Evolutionary conservation across 37 sponge, comb jelly and placozoan genomes (phyloP), one percentile per base, ranked within the genome.

Genomic region (Beroe forskalii): DNA sequence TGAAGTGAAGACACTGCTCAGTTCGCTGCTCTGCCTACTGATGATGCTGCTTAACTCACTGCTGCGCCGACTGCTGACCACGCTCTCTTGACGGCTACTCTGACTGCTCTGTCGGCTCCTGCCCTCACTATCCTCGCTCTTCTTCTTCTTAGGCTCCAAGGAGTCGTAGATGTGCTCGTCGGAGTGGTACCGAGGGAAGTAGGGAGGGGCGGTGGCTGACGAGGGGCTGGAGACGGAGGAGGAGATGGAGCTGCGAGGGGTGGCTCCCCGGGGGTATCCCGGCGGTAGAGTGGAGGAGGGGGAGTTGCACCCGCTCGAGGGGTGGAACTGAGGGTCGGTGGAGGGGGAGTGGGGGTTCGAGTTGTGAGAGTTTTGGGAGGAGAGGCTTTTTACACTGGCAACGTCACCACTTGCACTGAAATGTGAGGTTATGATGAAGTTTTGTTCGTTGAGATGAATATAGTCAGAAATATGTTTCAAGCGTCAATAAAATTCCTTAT

Each of bases 111-210:
- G 6, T 48, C 12, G 6, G 12, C 12, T 12, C 6, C 12, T 48
- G 12, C 55, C 12, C 12, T 48, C 55, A 6, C 12, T 12, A 12
- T 48, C 55, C 6, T 12, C 12, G 12, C 12, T 48, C 55, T 48
- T 48, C 38, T 69, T 32, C 72, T 69, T 69, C 38, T 33, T 69
- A 2, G 72, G 72, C 33, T 14, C 38, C 9, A 69, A 32, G 12
- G 72, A 69, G 72, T 69, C 72, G 72, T 69, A 69, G 35, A 69
- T 69, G 38, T 33, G 27, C 72, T 69, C 72, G 32, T 32, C 32
- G 38, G 37, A 9, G 72, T 69, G 19, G 55, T 48, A 48, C 6
- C 55, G 55, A 12, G 55, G 55, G 6, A 48, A 17, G 55, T 48
- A 48, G 12, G 55, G 55, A 48, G 55, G 12, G 6, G 55, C 6